Evolutionary conservation across 2,113 vertebrate genomes (phyloP).

Genomic region (Engraulis encrasicolus): DNA sequence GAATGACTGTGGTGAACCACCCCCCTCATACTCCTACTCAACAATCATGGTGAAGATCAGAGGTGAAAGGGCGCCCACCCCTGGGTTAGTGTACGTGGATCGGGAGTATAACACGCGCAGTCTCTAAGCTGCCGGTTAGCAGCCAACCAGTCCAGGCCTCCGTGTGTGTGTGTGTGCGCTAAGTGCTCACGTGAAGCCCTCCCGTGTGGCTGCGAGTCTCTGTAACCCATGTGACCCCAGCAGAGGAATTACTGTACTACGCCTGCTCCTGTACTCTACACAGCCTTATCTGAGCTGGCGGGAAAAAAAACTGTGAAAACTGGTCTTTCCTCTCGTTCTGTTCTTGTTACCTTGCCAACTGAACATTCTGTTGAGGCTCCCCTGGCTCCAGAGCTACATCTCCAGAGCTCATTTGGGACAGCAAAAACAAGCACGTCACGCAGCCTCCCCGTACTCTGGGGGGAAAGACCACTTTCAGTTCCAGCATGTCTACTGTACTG

Average conservation of each 20-base stretch:
- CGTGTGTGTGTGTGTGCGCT: too few species aligned
- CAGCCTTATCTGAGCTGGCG: neutral
- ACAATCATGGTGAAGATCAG: neutral
- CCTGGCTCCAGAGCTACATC: neutral
- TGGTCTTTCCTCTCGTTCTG: neutral
- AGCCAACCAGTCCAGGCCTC: too few species aligned
- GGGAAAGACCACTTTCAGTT: neutral
- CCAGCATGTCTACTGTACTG: neutral
- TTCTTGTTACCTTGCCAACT: neutral
- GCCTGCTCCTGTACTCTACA: neutral
- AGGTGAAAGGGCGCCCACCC: neutral
- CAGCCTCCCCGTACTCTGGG: neutral
- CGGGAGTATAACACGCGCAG: neutral
- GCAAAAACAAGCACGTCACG: neutral
- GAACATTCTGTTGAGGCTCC: conserved; percentile 2
- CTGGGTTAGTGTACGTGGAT: neutral
- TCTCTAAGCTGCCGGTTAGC: neutral
- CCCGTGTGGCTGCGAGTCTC: neutral
- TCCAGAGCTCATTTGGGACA: neutral
- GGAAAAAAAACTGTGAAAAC: neutral
- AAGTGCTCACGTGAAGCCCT: neutral
- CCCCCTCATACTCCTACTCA: neutral
- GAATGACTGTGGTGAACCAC: neutral
- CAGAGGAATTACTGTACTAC: neutral
- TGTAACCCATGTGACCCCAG: neutral